A percentile compares a stretch with the other conserved stretches of the same genome.
phyloP scores from a whole-genome alignment of 2,888 invertebrate species.

The Gastracanthus pulcherrimus region DNA sequence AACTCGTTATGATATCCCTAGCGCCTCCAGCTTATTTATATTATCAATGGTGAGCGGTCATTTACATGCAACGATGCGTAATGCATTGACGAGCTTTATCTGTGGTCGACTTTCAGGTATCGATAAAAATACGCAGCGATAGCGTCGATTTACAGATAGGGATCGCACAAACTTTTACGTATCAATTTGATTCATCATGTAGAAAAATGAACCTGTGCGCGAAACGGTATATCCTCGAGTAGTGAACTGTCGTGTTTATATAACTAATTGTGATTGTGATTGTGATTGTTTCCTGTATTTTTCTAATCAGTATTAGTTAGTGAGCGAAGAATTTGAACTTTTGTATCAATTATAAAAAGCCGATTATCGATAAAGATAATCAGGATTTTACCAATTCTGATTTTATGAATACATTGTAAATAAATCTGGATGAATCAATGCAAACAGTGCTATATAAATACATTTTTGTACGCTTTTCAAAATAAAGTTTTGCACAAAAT shows the following conservation, averaged over 20 bases:
- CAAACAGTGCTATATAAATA: background rate
- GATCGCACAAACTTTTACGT: conserved; percentile 12
- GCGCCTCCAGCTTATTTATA: background rate
- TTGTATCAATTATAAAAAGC: background rate
- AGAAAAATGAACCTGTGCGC: background rate
- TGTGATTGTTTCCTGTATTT: background rate
- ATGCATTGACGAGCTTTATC: conserved; percentile 8
- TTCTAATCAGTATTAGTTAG: background rate
- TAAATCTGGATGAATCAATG: background rate
- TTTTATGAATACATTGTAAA: background rate
- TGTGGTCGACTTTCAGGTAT: background rate
- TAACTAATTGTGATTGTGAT: background rate
- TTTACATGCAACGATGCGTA: background rate
- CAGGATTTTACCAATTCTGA: background rate
- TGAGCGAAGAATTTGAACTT: background rate
- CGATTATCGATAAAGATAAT: background rate
- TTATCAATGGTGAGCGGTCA: background rate
- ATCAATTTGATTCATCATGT: background rate
- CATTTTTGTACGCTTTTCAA: no score
- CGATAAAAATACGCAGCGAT: conserved; percentile 26
- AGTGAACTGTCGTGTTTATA: background rate
- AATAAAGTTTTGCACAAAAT: no score
- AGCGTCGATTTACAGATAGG: conserved; percentile 7
- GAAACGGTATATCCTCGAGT: background rate
- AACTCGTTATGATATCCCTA: background rate